A percentile compares a stretch with the other conserved stretches of the same genome.
Conservation (phyloP, 2,888 invertebrate genomes). For the Keiferia lycopersicella region DNA sequence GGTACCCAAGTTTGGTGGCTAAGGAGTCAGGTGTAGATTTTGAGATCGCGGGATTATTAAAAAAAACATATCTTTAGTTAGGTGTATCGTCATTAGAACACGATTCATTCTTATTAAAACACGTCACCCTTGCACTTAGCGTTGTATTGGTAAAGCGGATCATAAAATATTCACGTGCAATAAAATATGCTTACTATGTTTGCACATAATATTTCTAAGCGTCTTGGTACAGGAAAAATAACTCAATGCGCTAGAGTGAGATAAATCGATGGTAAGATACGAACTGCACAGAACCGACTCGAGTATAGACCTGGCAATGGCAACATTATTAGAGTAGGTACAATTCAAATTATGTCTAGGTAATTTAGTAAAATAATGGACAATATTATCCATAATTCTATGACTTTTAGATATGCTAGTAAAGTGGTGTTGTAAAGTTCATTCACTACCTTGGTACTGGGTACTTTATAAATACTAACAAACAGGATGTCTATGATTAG, state of each 20-base stretch:
- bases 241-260: slow-evolving; percentile 51
- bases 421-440: neutral
- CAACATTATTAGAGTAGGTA: neutral
- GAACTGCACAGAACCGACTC: slow-evolving; percentile 49
- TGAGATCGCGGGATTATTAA: too few relatives aligned
- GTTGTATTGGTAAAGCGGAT: slow-evolving; percentile 36
- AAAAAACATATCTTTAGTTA: too few relatives aligned
- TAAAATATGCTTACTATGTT: slow-evolving; percentile 56
- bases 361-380: slow-evolving; percentile 1
- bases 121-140: slow-evolving; percentile 25
- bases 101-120: neutral
- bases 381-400: neutral
- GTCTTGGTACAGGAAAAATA: slow-evolving; percentile 59
- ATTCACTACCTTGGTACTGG: too few relatives aligned
- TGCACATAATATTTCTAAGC: slow-evolving; percentile 60
- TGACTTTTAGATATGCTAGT: neutral
- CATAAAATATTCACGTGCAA: slow-evolving; percentile 43
- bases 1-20: too few relatives aligned
- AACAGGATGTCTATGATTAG: neutral
- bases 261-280: slow-evolving; percentile 66
- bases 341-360: neutral
- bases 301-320: slow-evolving; percentile 10
- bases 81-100: neutral
- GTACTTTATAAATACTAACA: neutral
- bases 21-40: too few relatives aligned